These are phyloP conservation scores for Drosophila eohydei DNA, from an alignment of 2,888 invertebrate species.

Conservation along the genomic window DNA sequence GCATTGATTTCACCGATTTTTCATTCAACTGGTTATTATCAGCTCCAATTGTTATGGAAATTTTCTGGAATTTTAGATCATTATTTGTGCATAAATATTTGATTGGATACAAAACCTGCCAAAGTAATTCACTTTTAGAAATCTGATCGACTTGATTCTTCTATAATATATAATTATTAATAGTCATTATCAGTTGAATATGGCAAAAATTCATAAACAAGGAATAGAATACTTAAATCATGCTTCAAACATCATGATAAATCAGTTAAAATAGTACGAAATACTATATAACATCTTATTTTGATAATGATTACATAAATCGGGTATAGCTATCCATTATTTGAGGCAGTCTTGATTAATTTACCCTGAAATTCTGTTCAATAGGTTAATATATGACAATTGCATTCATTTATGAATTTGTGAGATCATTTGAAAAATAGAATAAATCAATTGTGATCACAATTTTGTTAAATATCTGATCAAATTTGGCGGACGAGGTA, in stretches of 20 bases:
- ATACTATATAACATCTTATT: no score
- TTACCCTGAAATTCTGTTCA: no score
- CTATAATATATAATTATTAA: background rate
- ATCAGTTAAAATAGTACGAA: no score
- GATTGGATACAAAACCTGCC: background rate
- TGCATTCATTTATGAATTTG: no score
- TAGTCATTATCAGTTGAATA: background rate
- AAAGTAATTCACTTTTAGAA: background rate
- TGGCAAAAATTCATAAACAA: background rate
- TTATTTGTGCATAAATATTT: background rate
- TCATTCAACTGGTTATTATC: conserved; percentile 37
- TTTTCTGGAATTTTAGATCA: conserved; percentile 26
- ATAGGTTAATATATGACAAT: no score
- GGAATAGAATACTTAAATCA: background rate
- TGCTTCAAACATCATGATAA: background rate
- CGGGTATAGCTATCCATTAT: no score
- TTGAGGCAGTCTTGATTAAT: no score
- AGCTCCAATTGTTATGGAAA: conserved; percentile 31
- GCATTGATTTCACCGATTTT: conserved; percentile 4
- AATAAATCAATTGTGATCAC: no score
- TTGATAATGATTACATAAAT: no score
- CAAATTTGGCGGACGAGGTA: no score
- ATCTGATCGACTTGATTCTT: background rate
- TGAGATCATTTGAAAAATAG: no score
- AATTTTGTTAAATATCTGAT: no score